These are phyloP conservation scores for Crematogaster levior DNA, from an alignment of 2,888 invertebrate genomes.

Conservation along the genomic window DNA sequence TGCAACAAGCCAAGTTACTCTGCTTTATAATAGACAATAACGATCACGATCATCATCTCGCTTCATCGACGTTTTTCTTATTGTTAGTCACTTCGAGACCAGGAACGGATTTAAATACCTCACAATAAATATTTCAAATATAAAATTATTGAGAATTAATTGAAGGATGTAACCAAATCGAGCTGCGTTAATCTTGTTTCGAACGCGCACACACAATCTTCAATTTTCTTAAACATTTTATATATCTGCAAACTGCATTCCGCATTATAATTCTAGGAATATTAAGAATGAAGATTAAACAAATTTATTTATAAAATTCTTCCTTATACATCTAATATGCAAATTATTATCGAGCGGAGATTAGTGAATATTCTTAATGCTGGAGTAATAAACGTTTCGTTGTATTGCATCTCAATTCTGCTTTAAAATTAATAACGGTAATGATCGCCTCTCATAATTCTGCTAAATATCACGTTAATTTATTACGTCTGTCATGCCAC, in stretches of 20 bases:
- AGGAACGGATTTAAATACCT: slow-evolving; percentile 35
- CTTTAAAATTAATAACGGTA: not conserved
- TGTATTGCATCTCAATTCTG: not conserved
- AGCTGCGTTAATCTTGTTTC: not conserved
- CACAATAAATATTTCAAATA: not conserved
- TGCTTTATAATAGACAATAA: slow-evolving; percentile 80
- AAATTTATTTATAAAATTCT: not conserved
- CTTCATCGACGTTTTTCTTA: slow-evolving; percentile 43
- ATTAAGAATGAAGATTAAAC: not conserved
- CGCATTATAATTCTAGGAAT: not conserved
- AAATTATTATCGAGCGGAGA: not conserved
- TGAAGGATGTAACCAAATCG: not conserved
- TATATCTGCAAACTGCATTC: not conserved
- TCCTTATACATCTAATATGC: not conserved
- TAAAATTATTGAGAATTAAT: not conserved
- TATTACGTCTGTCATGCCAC: not conserved
- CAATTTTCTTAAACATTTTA: slow-evolving; percentile 10
- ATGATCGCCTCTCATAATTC: not conserved
- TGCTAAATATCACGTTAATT: slow-evolving; percentile 20
- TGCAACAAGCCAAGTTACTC: slow-evolving; percentile 69
- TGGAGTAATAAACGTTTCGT: not conserved
- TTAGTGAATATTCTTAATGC: not conserved
- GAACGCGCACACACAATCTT: too few relatives aligned
- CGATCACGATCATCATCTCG: slow-evolving; percentile 70
- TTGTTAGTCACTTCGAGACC: slow-evolving; percentile 4